A percentile compares a stretch with the other conserved stretches of the same genome.
Conservation (phyloP, 1,140 invertebrate genomes). For the Cepaea nemoralis region DNA sequence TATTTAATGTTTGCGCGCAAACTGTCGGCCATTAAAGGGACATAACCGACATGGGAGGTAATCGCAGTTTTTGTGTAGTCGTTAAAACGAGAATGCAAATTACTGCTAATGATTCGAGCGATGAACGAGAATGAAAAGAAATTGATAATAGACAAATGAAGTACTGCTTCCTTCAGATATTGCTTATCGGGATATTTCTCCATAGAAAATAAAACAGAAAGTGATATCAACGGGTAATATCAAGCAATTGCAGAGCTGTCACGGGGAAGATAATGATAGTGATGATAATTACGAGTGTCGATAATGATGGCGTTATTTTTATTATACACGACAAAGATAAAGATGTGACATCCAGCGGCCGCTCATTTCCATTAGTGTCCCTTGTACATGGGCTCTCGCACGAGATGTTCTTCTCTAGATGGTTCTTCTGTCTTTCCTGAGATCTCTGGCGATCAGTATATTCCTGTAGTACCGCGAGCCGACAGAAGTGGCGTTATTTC, state of each 20-base stretch:
- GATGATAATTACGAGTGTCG: background rate
- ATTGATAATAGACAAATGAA: background rate
- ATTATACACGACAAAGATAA: slow-evolving; percentile 1
- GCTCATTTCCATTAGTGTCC: background rate
- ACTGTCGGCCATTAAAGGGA: background rate
- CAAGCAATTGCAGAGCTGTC: background rate
- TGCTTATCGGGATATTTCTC: no score
- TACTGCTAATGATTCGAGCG: background rate
- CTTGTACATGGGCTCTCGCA: background rate
- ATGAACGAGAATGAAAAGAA: background rate
- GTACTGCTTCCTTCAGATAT: no score
- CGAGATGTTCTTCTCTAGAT: no score
- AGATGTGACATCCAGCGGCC: background rate
- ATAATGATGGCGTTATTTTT: no score
- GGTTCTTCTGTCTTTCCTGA: background rate
- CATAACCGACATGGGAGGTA: background rate
- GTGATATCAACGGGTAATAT: background rate
- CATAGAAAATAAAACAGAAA: no score
- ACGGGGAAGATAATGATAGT: background rate
- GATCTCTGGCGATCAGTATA: no score
- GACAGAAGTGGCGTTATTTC: no score
- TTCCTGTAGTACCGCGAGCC: no score
- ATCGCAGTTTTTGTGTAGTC: background rate
- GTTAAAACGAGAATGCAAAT: background rate
- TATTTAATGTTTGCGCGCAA: background rate